Evolutionary conservation across 2,888 invertebrate genomes (phyloP).

Genomic region (Stenurella melanura): DNA sequence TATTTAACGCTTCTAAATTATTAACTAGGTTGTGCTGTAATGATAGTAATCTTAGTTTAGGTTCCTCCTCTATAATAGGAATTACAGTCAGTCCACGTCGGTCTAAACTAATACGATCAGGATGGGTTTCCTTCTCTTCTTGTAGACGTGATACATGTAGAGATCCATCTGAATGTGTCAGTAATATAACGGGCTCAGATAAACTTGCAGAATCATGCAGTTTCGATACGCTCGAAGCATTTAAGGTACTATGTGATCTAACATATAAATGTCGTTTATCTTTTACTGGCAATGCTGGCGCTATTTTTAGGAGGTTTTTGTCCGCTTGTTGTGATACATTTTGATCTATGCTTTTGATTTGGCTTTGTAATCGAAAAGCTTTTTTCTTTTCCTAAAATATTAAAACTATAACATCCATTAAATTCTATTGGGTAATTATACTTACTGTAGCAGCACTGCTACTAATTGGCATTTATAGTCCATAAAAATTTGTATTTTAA

Average conservation of each 20-base stretch:
- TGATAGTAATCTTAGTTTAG: slow-evolving; percentile 85
- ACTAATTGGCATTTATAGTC: slow-evolving; percentile 72
- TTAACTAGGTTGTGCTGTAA: slow-evolving; percentile 94
- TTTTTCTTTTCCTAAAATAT: slow-evolving; percentile 68
- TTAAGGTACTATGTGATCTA: slow-evolving; percentile 76
- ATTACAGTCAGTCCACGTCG: slow-evolving; percentile 88
- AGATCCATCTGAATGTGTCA: slow-evolving; percentile 79
- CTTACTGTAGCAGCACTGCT: slow-evolving; percentile 70
- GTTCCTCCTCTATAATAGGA: slow-evolving; percentile 87
- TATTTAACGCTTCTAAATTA: slow-evolving; percentile 79
- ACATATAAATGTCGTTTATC: slow-evolving; percentile 65
- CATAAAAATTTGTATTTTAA: slow-evolving; percentile 47
- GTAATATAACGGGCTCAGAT: slow-evolving; percentile 69
- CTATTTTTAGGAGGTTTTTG: slow-evolving; percentile 69
- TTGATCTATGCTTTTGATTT: slow-evolving; percentile 59
- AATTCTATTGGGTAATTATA: slow-evolving; percentile 41
- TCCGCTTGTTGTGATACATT: slow-evolving; percentile 60
- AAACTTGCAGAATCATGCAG: slow-evolving; percentile 46
- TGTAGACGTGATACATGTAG: slow-evolving; percentile 82
- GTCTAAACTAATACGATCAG: slow-evolving; percentile 92
- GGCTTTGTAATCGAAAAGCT: slow-evolving; percentile 58
- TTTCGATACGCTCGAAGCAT: slow-evolving; percentile 62
- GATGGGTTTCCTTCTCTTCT: slow-evolving; percentile 88
- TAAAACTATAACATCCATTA: slow-evolving; percentile 16
- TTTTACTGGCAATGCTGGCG: slow-evolving; percentile 67